These are phyloP conservation scores for Amphiprion ocellaris DNA, from an alignment of 2,113 vertebrate species.

Conservation along the genomic window DNA sequence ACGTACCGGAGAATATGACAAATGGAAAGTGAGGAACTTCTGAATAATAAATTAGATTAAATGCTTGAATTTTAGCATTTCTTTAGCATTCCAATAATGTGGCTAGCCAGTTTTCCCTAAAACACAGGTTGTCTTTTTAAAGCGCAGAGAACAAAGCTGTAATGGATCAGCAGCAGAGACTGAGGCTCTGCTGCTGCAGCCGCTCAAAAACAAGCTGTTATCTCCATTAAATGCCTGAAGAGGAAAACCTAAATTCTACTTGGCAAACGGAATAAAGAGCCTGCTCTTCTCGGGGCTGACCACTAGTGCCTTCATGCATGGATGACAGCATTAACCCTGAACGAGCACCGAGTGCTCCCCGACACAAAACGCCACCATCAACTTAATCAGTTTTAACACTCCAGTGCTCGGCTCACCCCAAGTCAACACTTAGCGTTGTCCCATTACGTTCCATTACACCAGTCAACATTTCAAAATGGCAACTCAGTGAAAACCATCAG, in stretches of 20 bases:
- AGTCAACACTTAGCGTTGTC: constrained; percentile 67
- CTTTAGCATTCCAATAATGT: background rate
- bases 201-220: constrained; percentile 71
- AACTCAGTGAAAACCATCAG: constrained; percentile 20
- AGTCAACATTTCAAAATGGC: constrained; percentile 57
- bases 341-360: constrained; percentile 28
- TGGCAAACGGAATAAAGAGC: constrained; percentile 70
- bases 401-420: constrained; percentile 52
- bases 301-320: constrained; percentile 73
- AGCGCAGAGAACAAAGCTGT: constrained; percentile 34
- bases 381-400: constrained; percentile 70
- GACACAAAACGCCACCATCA: constrained; percentile 46
- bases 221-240: constrained; percentile 70
- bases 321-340: constrained; percentile 62
- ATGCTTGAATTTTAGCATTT: background rate
- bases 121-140: constrained; percentile 14
- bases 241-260: constrained; percentile 67
- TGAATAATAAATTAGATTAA: background rate
- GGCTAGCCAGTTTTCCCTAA: background rate
- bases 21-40: no score
- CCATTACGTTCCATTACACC: constrained; percentile 61
- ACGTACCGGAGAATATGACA: no score
- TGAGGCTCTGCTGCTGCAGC: constrained; percentile 1
- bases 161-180: constrained; percentile 57
- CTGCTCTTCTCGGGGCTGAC: constrained; percentile 50